Base-by-base conservation (phyloP, 92 coral and sea anemone genomes). In the Galaxea fascicularis region DNA sequence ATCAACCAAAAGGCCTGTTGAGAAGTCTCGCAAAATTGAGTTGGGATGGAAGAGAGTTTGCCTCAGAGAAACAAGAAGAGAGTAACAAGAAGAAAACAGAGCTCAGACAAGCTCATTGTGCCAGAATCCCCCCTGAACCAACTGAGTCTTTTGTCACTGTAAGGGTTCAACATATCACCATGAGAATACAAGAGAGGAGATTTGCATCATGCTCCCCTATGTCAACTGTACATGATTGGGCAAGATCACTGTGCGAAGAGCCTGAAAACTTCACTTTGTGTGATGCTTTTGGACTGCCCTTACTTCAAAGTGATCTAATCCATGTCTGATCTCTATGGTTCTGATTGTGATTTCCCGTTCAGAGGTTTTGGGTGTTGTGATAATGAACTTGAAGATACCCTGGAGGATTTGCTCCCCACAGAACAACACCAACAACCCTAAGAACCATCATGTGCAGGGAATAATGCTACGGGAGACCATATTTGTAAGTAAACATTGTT, bases 191-290 rank as follows among this genome's bases (percentile, higher is more conserved):
- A 35, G 73, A 77, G 20, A 65, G 91, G 71, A 54, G 73, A 41
- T 89, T 89, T 78, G 41, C 79, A 16, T 25, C 66, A 29, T 0
- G 53, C 63, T 77, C 70, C 46, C 77, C 65, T 14, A 86, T 91
- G 84, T 59, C 87, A 66, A 77, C 86, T 21, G 87, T 90, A n/a
- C 86, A 85, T 80, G 90, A 90, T 71, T 85, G 93, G 93, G 83
- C 80, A 13, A 87, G 93, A 20, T 81, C 82, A 21, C 66, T 86
- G 39, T 71, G 77, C 58, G 49, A 81, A 35, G 79, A 65, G 26
- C 93, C 88, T 29, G 78, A 78, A 65, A 31, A 79, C 76, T 85
- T 85, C 66, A 86, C 54, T 72, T 78, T 80, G 11, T 67, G 47
- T 35, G 82, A 77, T 46, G 78, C 71, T 17, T 26, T 52, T 11